A percentile compares a stretch with the other conserved stretches of the same genome.
These are phyloP conservation scores for Cataglyphis cursor DNA, from an alignment of 2,888 invertebrate genomes.

Conservation along the genomic window DNA sequence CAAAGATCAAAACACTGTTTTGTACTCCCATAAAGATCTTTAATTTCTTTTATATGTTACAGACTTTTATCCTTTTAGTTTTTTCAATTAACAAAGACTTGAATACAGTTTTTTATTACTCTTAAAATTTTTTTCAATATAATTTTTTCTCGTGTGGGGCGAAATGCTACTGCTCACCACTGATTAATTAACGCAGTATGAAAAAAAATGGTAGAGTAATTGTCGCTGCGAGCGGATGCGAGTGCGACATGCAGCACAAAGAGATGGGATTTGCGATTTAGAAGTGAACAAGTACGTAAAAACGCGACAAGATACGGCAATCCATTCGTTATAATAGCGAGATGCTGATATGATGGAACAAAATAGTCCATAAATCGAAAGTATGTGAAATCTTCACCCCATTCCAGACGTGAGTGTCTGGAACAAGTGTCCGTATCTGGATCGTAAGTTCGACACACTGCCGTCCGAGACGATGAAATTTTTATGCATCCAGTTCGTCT, in stretches of 20 bases:
- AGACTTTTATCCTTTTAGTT: not conserved
- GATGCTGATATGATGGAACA: constrained; percentile 1
- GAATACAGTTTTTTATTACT: not conserved
- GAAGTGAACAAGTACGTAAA: constrained; percentile 39
- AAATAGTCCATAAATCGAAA: constrained; percentile 8
- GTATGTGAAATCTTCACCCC: not conserved
- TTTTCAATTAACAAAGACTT: not conserved
- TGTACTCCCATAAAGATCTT: not conserved
- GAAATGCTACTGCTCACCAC: not conserved
- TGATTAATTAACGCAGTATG: constrained; percentile 34
- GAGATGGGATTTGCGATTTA: constrained; percentile 38
- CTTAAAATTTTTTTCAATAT: not conserved
- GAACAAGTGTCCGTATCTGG: not conserved
- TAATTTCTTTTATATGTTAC: not conserved
- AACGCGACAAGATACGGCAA: constrained; percentile 1
- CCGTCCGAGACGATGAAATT: constrained; percentile 22
- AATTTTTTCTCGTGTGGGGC: constrained; percentile 1
- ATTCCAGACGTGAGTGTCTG: not conserved
- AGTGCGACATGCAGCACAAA: constrained; percentile 21
- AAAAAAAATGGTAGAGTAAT: constrained; percentile 37
- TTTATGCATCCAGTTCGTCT: constrained; percentile 19
- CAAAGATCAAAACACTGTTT: not conserved
- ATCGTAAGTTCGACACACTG: not conserved
- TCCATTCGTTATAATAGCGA: constrained; percentile 8
- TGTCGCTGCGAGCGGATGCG: constrained; percentile 20